Conservation (phyloP, 1,140 invertebrate species). For the Luehdorfia chinensis region DNA sequence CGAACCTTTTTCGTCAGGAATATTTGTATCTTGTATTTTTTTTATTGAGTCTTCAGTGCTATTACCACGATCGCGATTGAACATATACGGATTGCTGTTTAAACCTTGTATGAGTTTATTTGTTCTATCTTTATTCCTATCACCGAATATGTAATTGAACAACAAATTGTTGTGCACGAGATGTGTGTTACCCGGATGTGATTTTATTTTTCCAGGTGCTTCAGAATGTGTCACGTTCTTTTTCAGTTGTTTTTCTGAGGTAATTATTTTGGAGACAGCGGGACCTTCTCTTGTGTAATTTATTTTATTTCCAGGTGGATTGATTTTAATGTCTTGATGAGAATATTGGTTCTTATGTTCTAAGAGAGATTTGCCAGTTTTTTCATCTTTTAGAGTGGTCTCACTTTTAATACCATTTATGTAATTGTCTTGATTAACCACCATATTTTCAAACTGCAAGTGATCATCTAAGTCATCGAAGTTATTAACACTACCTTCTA, state of each 20-base stretch:
- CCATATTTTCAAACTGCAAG: neutral
- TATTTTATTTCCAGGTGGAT: conserved; percentile 9
- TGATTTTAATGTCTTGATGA: neutral
- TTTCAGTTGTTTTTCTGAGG: neutral
- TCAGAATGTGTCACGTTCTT: conserved; percentile 1
- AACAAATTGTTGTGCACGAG: conserved; percentile 13
- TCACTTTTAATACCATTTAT: neutral
- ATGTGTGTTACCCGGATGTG: neutral
- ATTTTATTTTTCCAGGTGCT: neutral
- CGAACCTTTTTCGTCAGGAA: too few relatives aligned
- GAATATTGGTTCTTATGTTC: neutral
- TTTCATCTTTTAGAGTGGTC: neutral
- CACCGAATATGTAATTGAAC: neutral
- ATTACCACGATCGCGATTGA: too few relatives aligned
- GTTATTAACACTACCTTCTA: neutral
- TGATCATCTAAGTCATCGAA: conserved; percentile 8
- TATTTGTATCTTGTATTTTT: too few relatives aligned
- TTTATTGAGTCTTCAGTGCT: too few relatives aligned
- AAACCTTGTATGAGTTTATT: too few relatives aligned
- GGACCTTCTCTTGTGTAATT: neutral
- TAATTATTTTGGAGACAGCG: neutral
- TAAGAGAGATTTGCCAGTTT: neutral
- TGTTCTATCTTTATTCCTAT: too few relatives aligned
- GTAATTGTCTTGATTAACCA: neutral
- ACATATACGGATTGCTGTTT: too few relatives aligned